A percentile compares a stretch with the other conserved stretches of the same genome.
These are phyloP conservation scores for Heliconius sara DNA, from an alignment of 2,888 invertebrate genomes.

Conservation along the genomic window DNA sequence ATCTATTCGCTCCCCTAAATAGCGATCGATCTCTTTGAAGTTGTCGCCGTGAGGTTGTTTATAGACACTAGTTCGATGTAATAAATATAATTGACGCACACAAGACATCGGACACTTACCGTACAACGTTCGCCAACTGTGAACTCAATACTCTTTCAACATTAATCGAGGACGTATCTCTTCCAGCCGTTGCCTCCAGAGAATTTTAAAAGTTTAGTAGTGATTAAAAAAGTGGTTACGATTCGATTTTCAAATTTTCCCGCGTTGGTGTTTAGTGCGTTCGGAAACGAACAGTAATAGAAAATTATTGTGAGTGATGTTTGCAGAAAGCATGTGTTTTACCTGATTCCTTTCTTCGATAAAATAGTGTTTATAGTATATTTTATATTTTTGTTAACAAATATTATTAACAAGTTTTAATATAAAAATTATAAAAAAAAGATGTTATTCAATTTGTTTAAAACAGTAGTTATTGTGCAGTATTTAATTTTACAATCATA, in stretches of 20 bases:
- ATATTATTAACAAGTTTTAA: background rate
- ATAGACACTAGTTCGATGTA: slow-evolving; percentile 74
- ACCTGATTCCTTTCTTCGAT: slow-evolving; percentile 31
- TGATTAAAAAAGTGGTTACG: slow-evolving; percentile 45
- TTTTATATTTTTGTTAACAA: background rate
- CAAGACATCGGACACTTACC: slow-evolving; percentile 70
- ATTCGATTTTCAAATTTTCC: slow-evolving; percentile 59
- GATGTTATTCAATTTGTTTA: background rate
- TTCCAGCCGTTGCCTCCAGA: slow-evolving; percentile 67
- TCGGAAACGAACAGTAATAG: slow-evolving; percentile 57
- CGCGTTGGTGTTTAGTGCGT: slow-evolving; percentile 61
- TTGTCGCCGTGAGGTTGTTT: slow-evolving; percentile 73
- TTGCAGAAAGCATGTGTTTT: slow-evolving; percentile 51
- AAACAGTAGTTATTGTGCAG: background rate
- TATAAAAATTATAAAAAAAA: background rate
- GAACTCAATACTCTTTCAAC: slow-evolving; percentile 79
- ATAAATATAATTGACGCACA: slow-evolving; percentile 82
- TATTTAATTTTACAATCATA: background rate
- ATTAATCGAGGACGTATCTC: slow-evolving; percentile 73
- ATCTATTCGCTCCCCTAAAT: slow-evolving; percentile 65
- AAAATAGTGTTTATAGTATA: slow-evolving; percentile 10
- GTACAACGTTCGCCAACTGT: slow-evolving; percentile 70
- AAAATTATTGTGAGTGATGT: slow-evolving; percentile 66
- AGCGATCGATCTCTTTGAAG: slow-evolving; percentile 81
- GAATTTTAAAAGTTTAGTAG: slow-evolving; percentile 45